Conservation (phyloP, 1,140 invertebrate genomes). For the Eumeta japonica region DNA sequence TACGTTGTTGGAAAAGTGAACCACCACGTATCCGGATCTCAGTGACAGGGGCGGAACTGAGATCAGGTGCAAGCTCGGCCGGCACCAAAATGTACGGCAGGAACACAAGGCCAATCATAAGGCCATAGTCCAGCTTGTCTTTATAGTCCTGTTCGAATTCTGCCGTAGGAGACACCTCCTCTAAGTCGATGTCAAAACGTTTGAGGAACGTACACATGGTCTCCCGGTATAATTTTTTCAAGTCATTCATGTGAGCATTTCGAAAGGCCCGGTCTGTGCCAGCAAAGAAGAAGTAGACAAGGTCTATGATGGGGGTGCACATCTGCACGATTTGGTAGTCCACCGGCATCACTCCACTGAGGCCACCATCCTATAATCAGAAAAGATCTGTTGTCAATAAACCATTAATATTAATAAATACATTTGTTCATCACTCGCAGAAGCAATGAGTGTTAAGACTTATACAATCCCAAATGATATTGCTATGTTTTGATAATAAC, state of each 20-base stretch:
- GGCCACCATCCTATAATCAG: constrained; percentile 21
- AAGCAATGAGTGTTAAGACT: too few relatives aligned
- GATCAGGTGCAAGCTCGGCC: constrained; percentile 21
- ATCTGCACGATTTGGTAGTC: constrained; percentile 27
- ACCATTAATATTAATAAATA: too few relatives aligned
- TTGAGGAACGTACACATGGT: constrained; percentile 17
- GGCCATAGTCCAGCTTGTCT: constrained; percentile 23
- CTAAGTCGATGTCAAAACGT: constrained; percentile 23
- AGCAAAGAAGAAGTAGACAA: constrained; percentile 23
- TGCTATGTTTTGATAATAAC: too few relatives aligned
- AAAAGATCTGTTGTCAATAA: too few relatives aligned
- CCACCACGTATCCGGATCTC: constrained; percentile 16
- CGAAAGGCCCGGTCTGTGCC: constrained; percentile 21
- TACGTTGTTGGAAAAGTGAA: constrained; percentile 16
- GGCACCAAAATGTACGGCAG: constrained; percentile 24
- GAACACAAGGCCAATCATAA: constrained; percentile 25
- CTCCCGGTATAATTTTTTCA: constrained; percentile 23
- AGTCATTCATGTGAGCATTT: constrained; percentile 15
- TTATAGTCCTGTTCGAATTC: constrained; percentile 25
- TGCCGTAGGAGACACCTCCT: constrained; percentile 16
- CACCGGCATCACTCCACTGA: constrained; percentile 17
- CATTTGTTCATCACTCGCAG: too few relatives aligned
- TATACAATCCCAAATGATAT: too few relatives aligned
- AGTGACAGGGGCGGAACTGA: constrained; percentile 19
- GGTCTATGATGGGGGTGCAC: constrained; percentile 22